Conservation (phyloP, 2,113 vertebrate species). For the Albula goreensis region DNA sequence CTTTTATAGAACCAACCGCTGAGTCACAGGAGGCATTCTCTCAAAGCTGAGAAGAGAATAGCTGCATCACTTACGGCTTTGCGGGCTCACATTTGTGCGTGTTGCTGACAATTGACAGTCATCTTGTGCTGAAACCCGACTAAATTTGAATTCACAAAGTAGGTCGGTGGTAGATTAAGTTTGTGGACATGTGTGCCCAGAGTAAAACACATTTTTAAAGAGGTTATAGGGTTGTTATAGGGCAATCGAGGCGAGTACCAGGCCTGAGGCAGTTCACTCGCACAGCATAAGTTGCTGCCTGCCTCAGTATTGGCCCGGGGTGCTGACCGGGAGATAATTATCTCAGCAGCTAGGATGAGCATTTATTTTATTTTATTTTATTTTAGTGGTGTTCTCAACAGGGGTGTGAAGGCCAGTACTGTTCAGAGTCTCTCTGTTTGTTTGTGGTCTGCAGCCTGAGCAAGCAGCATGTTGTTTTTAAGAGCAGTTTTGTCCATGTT, state of each 20-base stretch:
- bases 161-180: background rate
- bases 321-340: background rate
- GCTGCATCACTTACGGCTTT: background rate
- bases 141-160: background rate
- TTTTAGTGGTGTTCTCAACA: no score
- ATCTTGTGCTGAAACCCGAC: background rate
- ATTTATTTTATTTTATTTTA: no score
- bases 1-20: background rate
- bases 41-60: background rate
- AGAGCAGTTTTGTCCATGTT: background rate
- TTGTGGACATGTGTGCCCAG: background rate
- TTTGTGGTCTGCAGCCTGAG: background rate
- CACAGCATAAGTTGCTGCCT: background rate
- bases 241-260: no score
- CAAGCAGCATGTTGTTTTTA: background rate
- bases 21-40: background rate
- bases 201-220: conserved; percentile 18
- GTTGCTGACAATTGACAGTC: background rate
- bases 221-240: no score
- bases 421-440: no score
- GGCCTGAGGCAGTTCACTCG: background rate
- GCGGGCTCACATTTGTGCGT: background rate
- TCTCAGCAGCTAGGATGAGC: background rate
- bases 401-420: no score
- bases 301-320: background rate